A percentile compares a stretch with the other conserved stretches of the same genome.
phyloP scores from a whole-genome alignment of 1,140 invertebrate species.

The Leptopilina clavipes region DNA sequence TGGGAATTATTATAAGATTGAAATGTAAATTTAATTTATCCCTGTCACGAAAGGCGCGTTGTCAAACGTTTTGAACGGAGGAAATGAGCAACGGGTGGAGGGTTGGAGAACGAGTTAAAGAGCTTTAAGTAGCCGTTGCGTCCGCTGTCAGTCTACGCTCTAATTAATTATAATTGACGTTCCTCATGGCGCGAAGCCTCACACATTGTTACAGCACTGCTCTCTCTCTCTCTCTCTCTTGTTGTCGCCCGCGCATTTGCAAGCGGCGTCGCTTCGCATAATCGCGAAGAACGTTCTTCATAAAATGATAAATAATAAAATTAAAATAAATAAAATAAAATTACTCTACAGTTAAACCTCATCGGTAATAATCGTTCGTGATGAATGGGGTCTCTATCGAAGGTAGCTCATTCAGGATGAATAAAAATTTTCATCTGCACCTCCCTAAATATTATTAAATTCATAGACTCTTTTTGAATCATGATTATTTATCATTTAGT shows the following conservation, averaged over 20 bases:
- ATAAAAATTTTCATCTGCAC: too few species aligned
- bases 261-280: constrained; percentile 38
- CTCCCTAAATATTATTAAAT: too few species aligned
- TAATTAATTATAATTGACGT: constrained; percentile 76
- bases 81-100: constrained; percentile 63
- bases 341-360: too few species aligned
- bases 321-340: too few species aligned
- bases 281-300: constrained; percentile 34
- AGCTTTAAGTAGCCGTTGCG: constrained; percentile 72
- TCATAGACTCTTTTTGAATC: too few species aligned
- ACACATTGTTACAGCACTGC: constrained; percentile 65
- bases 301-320: too few species aligned
- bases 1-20: neutral
- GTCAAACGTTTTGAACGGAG: constrained; percentile 50
- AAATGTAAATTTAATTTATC: constrained; percentile 18
- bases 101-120: constrained; percentile 67
- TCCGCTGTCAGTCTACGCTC: constrained; percentile 75
- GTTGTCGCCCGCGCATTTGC: constrained; percentile 37
- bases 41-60: constrained; percentile 25
- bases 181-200: constrained; percentile 68
- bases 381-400: too few species aligned
- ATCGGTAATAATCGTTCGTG: too few species aligned
- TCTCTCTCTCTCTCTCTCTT: too few species aligned
- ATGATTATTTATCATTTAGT: too few species aligned
- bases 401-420: too few species aligned